phyloP scores from a whole-genome alignment of 2,797 vertebrate genomes.

The Clarias pachynema region DNA sequence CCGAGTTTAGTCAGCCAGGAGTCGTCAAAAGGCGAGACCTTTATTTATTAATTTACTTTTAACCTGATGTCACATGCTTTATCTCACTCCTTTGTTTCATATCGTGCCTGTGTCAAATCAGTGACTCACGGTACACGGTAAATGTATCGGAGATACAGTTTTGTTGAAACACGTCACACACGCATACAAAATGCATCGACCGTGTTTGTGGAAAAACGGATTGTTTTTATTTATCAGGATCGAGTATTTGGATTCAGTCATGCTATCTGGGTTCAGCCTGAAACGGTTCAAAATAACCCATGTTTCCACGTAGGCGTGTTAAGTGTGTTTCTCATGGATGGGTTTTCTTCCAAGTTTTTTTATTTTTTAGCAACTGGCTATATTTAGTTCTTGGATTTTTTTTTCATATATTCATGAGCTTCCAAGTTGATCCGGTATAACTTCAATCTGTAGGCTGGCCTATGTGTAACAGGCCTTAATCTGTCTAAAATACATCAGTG shows the following conservation, averaged over 20 bases:
- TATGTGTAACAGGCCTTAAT: not conserved
- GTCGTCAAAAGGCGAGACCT: not conserved
- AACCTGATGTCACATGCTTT: slow-evolving; percentile 15
- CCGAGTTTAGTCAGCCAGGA: not conserved
- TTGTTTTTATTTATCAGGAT: slow-evolving; percentile 19
- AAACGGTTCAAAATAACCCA: not conserved
- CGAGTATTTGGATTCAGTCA: not conserved
- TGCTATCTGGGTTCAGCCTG: not conserved
- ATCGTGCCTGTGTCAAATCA: slow-evolving; percentile 25
- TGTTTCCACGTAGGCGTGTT: not conserved
- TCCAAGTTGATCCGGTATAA: not conserved
- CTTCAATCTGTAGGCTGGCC: not conserved
- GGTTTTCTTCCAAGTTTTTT: not conserved
- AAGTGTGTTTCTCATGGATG: not conserved
- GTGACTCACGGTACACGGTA: slow-evolving; percentile 29
- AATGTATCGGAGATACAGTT: slow-evolving; percentile 22
- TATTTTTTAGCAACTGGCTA: not conserved
- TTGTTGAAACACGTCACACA: slow-evolving; percentile 36
- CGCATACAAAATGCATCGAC: not conserved
- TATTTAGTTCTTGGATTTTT: slow-evolving; percentile 23
- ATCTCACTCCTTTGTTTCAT: slow-evolving; percentile 8
- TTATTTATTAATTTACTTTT: not conserved
- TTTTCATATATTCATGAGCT: not conserved
- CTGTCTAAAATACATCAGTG: not conserved
- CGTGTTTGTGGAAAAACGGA: not conserved